Evolutionary conservation across 2,888 invertebrate species (phyloP).

Genomic region (Hartigia nigra): DNA sequence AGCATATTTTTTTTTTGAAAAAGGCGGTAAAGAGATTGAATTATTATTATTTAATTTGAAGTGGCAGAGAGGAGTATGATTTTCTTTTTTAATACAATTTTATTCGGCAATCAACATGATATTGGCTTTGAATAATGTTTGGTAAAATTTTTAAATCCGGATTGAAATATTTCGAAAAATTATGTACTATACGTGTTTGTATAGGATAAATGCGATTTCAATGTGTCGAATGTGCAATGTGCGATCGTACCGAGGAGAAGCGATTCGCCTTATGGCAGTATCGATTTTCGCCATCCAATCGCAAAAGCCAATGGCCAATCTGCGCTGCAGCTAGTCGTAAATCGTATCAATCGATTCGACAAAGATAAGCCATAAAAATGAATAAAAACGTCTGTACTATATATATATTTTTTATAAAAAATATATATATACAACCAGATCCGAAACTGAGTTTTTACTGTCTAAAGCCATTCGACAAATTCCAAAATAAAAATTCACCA

Average conservation of each 20-base stretch:
- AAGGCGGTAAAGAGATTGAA: no score
- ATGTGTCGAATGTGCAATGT: neutral
- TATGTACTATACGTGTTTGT: neutral
- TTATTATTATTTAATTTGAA: neutral
- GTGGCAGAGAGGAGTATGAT: neutral
- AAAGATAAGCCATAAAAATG: neutral
- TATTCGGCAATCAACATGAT: no score
- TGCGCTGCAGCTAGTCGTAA: neutral
- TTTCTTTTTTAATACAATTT: neutral
- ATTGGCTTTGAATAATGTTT: neutral
- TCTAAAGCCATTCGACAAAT: neutral
- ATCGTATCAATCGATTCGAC: neutral
- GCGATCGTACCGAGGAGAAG: neutral
- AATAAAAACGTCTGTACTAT: neutral
- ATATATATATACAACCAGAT: neutral
- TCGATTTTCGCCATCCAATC: neutral
- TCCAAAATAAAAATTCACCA: neutral
- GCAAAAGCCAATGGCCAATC: conserved; percentile 1
- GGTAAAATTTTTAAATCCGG: neutral
- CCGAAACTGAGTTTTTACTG: neutral
- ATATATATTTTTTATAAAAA: neutral
- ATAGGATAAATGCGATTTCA: neutral
- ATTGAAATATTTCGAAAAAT: neutral
- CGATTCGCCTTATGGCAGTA: conserved; percentile 2
- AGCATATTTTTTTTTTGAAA: no score